Conservation (phyloP, 2,888 invertebrate species). For the Serrognathus titanus region DNA sequence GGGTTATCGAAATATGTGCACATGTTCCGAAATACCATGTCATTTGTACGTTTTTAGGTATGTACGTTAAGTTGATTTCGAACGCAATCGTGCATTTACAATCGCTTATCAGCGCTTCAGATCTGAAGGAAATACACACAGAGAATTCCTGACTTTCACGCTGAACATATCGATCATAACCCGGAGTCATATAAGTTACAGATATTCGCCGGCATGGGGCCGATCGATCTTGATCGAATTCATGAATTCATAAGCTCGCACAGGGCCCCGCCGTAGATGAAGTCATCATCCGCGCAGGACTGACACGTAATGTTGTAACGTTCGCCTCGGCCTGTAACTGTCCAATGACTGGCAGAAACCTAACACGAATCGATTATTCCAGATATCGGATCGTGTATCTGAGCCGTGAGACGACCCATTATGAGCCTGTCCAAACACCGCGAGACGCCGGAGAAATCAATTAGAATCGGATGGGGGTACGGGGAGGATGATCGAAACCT, state of each 20-base stretch:
- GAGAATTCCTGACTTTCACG: background rate
- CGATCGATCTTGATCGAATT: constrained; percentile 31
- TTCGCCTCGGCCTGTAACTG: constrained; percentile 38
- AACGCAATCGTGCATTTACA: no score
- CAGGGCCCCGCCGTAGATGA: constrained; percentile 30
- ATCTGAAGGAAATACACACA: no score
- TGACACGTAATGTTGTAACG: constrained; percentile 37
- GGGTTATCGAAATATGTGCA: no score
- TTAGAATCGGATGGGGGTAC: constrained; percentile 31
- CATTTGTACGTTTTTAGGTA: no score
- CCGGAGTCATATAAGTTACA: constrained; percentile 17
- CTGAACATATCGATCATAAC: constrained; percentile 13
- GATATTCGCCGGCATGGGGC: constrained; percentile 15
- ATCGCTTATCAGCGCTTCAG: no score
- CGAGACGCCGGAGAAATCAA: constrained; percentile 39
- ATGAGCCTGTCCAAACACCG: constrained; percentile 43
- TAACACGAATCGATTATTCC: constrained; percentile 44
- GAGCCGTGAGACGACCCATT: constrained; percentile 42
- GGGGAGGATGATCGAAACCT: no score
- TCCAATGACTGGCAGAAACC: constrained; percentile 42
- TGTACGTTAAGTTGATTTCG: no score
- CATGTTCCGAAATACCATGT: no score
- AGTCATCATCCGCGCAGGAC: constrained; percentile 33
- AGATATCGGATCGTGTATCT: constrained; percentile 44
- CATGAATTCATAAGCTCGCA: constrained; percentile 30